Evolutionary conservation across 2,888 invertebrate species (phyloP).

Genomic region (Parnassius apollo): DNA sequence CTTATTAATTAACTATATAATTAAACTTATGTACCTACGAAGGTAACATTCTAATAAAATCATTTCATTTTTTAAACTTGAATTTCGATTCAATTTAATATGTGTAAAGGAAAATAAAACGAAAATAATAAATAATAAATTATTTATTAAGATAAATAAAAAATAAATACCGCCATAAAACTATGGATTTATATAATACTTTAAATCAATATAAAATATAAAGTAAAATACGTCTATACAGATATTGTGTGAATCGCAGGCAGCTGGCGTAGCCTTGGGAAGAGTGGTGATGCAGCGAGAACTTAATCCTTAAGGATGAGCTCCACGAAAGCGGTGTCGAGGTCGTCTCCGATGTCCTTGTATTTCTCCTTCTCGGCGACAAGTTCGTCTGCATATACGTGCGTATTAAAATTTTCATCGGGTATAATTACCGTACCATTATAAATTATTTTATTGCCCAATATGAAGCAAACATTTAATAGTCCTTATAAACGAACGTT

Average conservation of each 20-base stretch:
- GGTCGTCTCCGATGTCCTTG: conserved; percentile 99
- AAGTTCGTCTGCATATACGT: conserved; percentile 89
- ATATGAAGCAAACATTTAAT: neutral
- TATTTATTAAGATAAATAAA: conserved; percentile 70
- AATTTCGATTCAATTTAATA: too few species aligned
- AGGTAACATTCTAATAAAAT: too few species aligned
- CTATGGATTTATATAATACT: conserved; percentile 68
- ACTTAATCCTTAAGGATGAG: conserved; percentile 88
- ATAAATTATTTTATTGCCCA: neutral
- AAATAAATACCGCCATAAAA: conserved; percentile 79
- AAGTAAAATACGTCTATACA: conserved; percentile 65
- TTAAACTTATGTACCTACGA: too few species aligned
- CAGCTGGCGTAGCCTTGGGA: conserved; percentile 40
- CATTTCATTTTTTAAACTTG: too few species aligned
- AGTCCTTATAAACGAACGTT: too few species aligned
- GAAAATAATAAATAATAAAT: conserved; percentile 62
- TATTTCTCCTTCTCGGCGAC: conserved; percentile 99
- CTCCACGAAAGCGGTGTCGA: conserved; percentile 99
- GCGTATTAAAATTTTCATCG: conserved; percentile 10
- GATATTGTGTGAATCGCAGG: conserved; percentile 57
- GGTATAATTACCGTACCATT: neutral
- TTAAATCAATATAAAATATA: conserved; percentile 76
- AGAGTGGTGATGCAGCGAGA: conserved; percentile 29
- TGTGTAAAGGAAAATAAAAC: conserved; percentile 43
- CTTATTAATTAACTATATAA: too few species aligned